Percentiles rank a stretch among this genome's conserved stretches.
These are phyloP conservation scores for Pangasianodon hypophthalmus DNA, from an alignment of 2,113 vertebrate species.

Conservation along the genomic window DNA sequence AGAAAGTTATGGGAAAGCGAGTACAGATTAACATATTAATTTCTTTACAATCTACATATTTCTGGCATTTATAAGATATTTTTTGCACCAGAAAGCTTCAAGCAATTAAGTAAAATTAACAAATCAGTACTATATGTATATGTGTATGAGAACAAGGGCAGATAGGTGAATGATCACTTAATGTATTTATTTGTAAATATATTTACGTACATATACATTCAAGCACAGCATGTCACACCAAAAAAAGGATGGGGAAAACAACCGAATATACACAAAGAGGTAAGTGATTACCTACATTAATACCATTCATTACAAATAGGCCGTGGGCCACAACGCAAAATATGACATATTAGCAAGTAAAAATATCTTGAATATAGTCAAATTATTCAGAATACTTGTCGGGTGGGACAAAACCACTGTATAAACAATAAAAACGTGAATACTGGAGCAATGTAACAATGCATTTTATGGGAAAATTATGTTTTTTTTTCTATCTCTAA, in stretches of 20 bases:
- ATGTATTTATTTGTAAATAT: too few relatives aligned
- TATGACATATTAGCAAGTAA: too few relatives aligned
- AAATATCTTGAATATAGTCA: neutral
- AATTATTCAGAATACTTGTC: neutral
- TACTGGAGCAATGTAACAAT: neutral
- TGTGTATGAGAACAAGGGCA: too few relatives aligned
- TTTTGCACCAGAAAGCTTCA: neutral
- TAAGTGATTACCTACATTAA: too few relatives aligned
- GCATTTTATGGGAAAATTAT: neutral
- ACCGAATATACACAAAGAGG: too few relatives aligned
- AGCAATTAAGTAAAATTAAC: neutral
- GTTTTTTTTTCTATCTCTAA: neutral
- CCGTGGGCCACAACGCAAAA: too few relatives aligned
- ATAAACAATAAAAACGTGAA: neutral
- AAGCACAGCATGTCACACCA: too few relatives aligned
- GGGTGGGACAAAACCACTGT: neutral
- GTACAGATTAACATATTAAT: neutral
- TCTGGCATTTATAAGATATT: neutral
- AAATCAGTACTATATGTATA: neutral
- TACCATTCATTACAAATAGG: too few relatives aligned
- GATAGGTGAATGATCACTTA: too few relatives aligned
- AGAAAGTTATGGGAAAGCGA: conserved; percentile 19
- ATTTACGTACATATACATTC: too few relatives aligned
- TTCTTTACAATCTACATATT: neutral
- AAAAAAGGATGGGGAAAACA: too few relatives aligned